A percentile compares a stretch with the other conserved stretches of the same genome.
phyloP scores from a whole-genome alignment of 2,113 vertebrate species.

The Aegypius monachus region DNA sequence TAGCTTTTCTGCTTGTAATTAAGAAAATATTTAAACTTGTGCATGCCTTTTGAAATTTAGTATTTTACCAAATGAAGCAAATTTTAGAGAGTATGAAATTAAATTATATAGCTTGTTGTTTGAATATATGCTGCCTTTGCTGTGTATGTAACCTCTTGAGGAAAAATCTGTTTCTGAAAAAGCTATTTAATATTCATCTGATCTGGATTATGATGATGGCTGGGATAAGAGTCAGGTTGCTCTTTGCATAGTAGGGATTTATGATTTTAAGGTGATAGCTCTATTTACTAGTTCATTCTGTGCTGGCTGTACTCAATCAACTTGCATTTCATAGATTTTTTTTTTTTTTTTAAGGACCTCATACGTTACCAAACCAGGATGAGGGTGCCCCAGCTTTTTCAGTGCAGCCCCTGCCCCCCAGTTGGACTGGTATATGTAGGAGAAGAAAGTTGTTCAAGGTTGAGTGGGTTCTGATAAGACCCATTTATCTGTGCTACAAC shows the following conservation, averaged over 20 bases:
- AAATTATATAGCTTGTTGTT: neutral
- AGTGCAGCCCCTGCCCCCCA: neutral
- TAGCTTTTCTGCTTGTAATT: neutral
- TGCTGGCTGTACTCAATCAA: neutral
- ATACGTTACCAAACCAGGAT: neutral
- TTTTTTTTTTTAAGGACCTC: neutral
- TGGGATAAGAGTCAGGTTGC: neutral
- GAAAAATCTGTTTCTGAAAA: neutral
- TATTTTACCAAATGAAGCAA: neutral
- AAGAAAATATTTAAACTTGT: neutral
- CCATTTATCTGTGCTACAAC: constrained; percentile 16
- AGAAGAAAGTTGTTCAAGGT: constrained; percentile 25
- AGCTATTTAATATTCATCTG: neutral
- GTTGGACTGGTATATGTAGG: neutral
- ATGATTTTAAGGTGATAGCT: neutral
- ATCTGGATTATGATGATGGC: neutral
- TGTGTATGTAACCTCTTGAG: neutral
- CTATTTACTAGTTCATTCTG: neutral
- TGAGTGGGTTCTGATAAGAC: constrained; percentile 47
- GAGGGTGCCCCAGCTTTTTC: neutral
- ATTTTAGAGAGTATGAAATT: neutral
- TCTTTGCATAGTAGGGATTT: neutral
- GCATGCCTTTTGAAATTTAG: neutral
- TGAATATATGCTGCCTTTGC: neutral
- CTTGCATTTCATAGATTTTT: neutral